Base-by-base conservation (phyloP, 2,888 invertebrate species). In the Anorthoa munda region DNA sequence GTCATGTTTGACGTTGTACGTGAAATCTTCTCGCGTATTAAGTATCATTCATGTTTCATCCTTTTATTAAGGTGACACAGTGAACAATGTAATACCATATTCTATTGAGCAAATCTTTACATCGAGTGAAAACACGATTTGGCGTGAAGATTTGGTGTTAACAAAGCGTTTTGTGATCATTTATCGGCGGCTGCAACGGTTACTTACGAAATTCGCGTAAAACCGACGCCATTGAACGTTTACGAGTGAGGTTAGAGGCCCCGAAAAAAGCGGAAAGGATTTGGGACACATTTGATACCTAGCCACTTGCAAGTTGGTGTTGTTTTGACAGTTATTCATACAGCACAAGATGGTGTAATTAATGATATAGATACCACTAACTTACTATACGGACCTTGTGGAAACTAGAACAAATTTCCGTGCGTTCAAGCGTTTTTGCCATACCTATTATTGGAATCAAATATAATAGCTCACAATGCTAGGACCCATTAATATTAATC, bases 171-270 rank as follows among this genome's bases (percentile, higher is more conserved):
- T 84, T 86, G 86, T 81, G 87, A 86, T 87, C 87, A 87, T 86
- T 86, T 87, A 84, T 87, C 84, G 85, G 75, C 86, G 86, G 87
- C 84, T 90, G 88, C 87, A 88, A 87, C 86, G 87, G 85, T 87
- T 86, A 85, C 86, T 89, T 88, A 84, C 84, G 75, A 86, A 90
- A 89, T 89, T 90, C 88, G 87, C 90, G 89, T 89, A 88, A 88
- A 89, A 88, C 87, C 84, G 77, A 81, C 79, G 82, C 86, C 84
- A 86, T 90, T 86, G 84, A 88, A 72, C 51, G 75, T 82, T 83
- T 82, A 87, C 82, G 84, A 79, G 66, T 82, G 77, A 77, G 48
- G 74, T 75, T 76, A 63, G 77, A 65, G 77, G 73, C 79, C 65
- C 51, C 60, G 65, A 85, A 79, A 63, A 45, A 61, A 67, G 77